A percentile compares a stretch with the other conserved stretches of the same genome.
Evolutionary conservation across 2,888 invertebrate species (phyloP).

Genomic region (Drosophila nigritarsus): DNA sequence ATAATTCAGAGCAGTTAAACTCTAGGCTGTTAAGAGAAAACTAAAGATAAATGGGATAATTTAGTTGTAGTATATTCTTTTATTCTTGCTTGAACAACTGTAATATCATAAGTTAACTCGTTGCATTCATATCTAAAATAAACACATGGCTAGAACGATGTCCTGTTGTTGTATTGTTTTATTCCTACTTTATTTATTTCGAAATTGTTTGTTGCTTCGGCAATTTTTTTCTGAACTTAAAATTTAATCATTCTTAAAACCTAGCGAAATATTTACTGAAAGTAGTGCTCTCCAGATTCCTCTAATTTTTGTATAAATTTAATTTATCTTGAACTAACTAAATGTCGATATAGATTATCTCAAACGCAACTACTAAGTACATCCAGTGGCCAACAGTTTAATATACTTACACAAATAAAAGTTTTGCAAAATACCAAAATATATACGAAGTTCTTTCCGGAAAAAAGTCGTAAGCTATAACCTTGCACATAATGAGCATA

Average conservation of each 20-base stretch:
- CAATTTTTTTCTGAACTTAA: background rate
- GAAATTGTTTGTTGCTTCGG: too few species aligned
- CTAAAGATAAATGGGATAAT: background rate
- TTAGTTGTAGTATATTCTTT: background rate
- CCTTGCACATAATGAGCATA: background rate
- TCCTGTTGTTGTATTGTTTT: background rate
- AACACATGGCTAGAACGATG: too few species aligned
- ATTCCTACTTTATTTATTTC: background rate
- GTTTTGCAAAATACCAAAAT: background rate
- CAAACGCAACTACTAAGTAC: background rate
- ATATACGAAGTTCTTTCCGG: background rate
- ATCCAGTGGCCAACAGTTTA: background rate
- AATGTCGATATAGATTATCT: background rate
- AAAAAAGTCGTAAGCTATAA: background rate
- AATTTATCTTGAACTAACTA: background rate
- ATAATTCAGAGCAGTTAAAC: background rate
- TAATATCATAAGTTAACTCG: background rate
- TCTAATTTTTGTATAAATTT: background rate
- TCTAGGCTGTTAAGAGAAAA: background rate
- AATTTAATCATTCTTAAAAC: background rate
- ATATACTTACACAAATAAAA: background rate
- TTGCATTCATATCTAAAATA: background rate
- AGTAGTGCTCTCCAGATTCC: background rate
- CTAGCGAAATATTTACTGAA: too few species aligned
- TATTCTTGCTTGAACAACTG: background rate